Percentiles rank a stretch among this genome's conserved stretches.
These are phyloP conservation scores for Mantis religiosa DNA, from an alignment of 2,888 invertebrate genomes.

Conservation along the genomic window DNA sequence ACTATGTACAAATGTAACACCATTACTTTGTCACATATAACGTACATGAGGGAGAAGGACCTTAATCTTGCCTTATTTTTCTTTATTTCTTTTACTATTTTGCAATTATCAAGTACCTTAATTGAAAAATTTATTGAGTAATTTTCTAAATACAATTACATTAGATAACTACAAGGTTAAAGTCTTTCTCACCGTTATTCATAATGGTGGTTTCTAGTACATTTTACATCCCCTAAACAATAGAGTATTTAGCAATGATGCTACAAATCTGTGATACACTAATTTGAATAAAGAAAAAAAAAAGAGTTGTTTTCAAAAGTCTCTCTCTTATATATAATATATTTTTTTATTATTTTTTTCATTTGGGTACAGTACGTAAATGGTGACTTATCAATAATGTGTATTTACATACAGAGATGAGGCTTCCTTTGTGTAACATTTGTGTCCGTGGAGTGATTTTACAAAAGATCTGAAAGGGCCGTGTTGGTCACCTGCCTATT, in stretches of 20 bases:
- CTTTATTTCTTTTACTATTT: background rate
- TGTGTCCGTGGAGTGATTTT: background rate
- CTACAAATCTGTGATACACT: conserved; percentile 11
- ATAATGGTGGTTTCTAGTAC: background rate
- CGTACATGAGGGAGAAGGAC: background rate
- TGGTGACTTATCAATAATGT: background rate
- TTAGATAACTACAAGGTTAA: background rate
- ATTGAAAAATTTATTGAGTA: background rate
- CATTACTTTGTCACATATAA: conserved; percentile 5
- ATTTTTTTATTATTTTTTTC: background rate
- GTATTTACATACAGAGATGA: background rate
- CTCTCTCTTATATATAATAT: background rate
- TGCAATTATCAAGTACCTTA: background rate
- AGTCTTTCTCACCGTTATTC: background rate
- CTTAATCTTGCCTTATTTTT: background rate
- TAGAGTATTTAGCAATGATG: background rate
- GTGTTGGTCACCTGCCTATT: background rate
- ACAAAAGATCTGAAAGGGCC: background rate
- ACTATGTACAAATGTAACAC: conserved; percentile 8
- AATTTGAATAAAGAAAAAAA: background rate
- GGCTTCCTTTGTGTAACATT: background rate
- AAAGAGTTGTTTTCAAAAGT: background rate
- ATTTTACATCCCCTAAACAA: conserved; percentile 8
- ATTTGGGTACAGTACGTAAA: background rate
- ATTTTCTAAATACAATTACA: background rate